phyloP scores from a whole-genome alignment of 2,113 vertebrate species.

The Plecturocebus donacophilus region DNA sequence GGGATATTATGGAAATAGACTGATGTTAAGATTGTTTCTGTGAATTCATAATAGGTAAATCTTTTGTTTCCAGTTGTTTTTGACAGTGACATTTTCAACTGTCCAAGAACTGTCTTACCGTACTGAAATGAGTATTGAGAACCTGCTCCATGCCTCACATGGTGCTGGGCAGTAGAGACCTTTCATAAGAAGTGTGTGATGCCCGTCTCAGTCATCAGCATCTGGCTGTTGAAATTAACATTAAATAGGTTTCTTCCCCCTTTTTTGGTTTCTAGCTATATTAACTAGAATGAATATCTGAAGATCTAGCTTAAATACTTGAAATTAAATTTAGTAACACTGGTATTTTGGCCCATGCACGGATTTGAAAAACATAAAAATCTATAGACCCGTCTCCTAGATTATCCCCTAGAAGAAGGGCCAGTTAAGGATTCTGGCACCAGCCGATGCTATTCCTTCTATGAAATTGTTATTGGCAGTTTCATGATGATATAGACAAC shows the following conservation, averaged over 20 bases:
- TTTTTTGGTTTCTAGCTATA: background rate
- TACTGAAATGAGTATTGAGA: background rate
- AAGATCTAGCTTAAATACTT: background rate
- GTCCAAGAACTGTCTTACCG: background rate
- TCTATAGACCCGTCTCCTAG: background rate
- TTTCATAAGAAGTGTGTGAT: background rate
- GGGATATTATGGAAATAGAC: background rate
- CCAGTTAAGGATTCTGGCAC: background rate
- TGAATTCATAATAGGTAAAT: background rate
- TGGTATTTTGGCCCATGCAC: background rate
- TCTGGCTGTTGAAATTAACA: background rate
- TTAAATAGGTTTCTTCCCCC: background rate
- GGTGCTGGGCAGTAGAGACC: accelerated
- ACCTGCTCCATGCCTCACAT: accelerated
- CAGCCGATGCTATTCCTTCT: background rate
- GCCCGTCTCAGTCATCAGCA: background rate
- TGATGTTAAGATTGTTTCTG: background rate
- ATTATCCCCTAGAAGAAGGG: background rate
- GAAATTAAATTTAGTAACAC: background rate
- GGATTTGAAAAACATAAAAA: background rate
- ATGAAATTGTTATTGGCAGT: background rate
- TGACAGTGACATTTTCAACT: background rate
- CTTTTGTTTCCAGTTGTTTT: background rate
- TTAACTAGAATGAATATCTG: background rate
- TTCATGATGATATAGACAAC: background rate